Base-by-base conservation (phyloP, 2,888 invertebrate species). In the Chouioia cunea region DNA sequence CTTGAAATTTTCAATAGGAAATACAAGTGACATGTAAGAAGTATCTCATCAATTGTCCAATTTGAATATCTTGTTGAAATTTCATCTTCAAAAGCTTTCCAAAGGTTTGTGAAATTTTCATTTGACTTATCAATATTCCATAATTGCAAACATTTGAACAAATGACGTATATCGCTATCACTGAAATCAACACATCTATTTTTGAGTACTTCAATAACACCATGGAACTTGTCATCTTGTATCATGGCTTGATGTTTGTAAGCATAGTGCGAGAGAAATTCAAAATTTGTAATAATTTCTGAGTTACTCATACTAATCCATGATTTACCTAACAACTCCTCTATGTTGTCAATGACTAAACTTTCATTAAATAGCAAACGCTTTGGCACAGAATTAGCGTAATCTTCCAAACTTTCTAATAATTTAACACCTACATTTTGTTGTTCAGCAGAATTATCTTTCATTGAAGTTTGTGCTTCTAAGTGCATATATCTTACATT, bases 221-320 rank as follows among this genome's bases (percentile, higher is more conserved):
- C 58, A 48, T 43, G 23, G 57, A 62, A 68, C 15, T 67, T 65
- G 0, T 27, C 14, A 65, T 50, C 48, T 48, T 22, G 0, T 6
- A 64, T 36, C 14, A 10, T 14, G n/a, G 56, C 50, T 3, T 44
- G 18, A 52, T 65, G 64, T 54, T 65, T 23, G 16, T 18, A 8
- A 4, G 67, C 64, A 59, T 65, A 65, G 10, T 52, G 56, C 18
- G 73, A 67, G 10, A 75, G 22, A 4, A 58, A 48, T 63, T 71
- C 46, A 65, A 74, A 75, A 57, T 74, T 74, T 0, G 47, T n/a
- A 15, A 73, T 46, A 12, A 75, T 14, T 52, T 75, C 70, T 4
- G 48, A 22, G 20, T 60, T 36, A 36, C 48, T 57, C 73, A 74
- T 74, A 36, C 14, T 59, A 47, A 15, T 66, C 74, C 75, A 74